Evolutionary conservation across 1,140 invertebrate species (phyloP).

Genomic region (Drosophila yakuba): DNA sequence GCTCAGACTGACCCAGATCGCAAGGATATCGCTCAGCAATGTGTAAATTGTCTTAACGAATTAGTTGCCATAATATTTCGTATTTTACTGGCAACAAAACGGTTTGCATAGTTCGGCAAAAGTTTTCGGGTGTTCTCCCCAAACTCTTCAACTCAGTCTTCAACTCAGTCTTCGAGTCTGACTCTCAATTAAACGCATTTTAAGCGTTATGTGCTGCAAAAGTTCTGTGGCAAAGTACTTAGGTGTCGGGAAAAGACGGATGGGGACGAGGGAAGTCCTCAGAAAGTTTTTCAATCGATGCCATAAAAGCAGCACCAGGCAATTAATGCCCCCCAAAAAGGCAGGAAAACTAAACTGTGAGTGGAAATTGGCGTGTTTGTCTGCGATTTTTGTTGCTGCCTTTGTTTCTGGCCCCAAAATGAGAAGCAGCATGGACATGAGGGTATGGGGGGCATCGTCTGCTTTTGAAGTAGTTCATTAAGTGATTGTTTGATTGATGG

Average conservation of each 20-base stretch:
- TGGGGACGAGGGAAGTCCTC: background rate
- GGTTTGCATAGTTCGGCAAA: conserved; percentile 41
- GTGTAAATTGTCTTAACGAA: conserved; percentile 61
- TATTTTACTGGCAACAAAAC: conserved; percentile 45
- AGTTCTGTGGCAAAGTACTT: conserved; percentile 37
- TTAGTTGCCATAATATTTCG: conserved; percentile 68
- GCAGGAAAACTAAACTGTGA: conserved; percentile 35
- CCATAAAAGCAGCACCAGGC: conserved; percentile 54
- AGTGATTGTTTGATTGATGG: conserved; percentile 79
- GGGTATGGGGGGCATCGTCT: conserved; percentile 18
- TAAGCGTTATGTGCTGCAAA: conserved; percentile 51
- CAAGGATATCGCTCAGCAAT: conserved; percentile 43
- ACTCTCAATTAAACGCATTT: conserved; percentile 65
- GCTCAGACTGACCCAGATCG: conserved; percentile 38
- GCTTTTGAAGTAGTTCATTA: conserved; percentile 75
- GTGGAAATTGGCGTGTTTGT: conserved; percentile 57
- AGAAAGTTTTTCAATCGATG: conserved; percentile 71
- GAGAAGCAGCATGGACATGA: conserved; percentile 1
- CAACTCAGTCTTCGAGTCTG: background rate
- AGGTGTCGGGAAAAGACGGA: conserved; percentile 4
- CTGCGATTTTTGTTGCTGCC: conserved; percentile 46
- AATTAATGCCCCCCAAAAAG: conserved; percentile 44
- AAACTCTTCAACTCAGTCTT: conserved; percentile 1
- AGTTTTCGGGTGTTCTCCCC: conserved; percentile 23
- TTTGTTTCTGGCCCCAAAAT: background rate